These are phyloP conservation scores for Xanthia icteritia DNA, from an alignment of 2,888 invertebrate genomes.

Conservation along the genomic window DNA sequence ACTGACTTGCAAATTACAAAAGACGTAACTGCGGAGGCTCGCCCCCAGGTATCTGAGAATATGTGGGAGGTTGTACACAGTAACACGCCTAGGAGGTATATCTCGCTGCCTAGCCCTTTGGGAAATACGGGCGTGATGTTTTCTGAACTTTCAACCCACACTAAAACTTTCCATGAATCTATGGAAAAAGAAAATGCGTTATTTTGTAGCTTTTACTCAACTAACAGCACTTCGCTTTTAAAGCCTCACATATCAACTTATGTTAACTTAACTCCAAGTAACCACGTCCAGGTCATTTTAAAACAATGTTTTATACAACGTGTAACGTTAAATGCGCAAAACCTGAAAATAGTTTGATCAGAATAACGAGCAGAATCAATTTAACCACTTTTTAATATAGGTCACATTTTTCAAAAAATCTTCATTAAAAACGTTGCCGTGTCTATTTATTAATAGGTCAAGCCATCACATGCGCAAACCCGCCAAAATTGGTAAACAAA, in stretches of 20 bases:
- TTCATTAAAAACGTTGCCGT: too few relatives aligned
- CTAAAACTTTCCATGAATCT: not conserved
- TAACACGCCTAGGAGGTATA: not conserved
- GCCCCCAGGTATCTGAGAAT: not conserved
- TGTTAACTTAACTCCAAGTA: too few relatives aligned
- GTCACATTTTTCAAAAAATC: too few relatives aligned
- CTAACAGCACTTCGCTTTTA: not conserved
- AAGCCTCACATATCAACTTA: not conserved
- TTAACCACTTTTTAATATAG: too few relatives aligned
- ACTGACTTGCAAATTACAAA: too few relatives aligned
- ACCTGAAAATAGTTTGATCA: too few relatives aligned
- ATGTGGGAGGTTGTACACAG: not conserved
- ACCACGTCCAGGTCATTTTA: not conserved
- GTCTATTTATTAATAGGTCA: too few relatives aligned
- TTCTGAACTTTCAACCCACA: not conserved
- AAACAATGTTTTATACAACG: too few relatives aligned
- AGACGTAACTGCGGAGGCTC: not conserved
- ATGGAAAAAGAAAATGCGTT: not conserved
- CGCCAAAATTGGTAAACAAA: too few relatives aligned
- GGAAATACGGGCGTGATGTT: rapidly evolving
- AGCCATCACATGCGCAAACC: too few relatives aligned
- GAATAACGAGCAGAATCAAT: too few relatives aligned
- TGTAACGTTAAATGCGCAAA: too few relatives aligned
- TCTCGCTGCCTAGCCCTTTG: not conserved
- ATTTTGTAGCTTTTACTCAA: not conserved